Conservation (phyloP, 2,888 invertebrate genomes). For the Tridacna gigas region DNA sequence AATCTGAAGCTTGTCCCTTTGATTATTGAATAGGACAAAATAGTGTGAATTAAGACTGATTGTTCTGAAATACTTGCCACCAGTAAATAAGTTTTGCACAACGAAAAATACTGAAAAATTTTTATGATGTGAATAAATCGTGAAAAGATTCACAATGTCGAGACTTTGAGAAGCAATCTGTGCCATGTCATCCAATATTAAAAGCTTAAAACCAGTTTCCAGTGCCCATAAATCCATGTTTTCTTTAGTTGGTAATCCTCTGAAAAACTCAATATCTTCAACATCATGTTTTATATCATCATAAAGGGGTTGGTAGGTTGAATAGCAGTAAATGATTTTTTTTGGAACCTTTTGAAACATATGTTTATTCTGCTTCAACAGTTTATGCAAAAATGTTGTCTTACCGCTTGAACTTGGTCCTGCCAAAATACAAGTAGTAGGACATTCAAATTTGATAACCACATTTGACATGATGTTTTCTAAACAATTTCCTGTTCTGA, state of each 20-base stretch:
- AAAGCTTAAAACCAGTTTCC: conserved; percentile 43
- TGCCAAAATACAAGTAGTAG: too few relatives aligned
- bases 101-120: conserved; percentile 58
- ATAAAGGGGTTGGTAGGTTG: conserved; percentile 39
- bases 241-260: conserved; percentile 54
- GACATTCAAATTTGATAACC: too few relatives aligned
- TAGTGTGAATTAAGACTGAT: conserved; percentile 63
- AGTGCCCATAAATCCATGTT: conserved; percentile 52
- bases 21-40: conserved; percentile 57
- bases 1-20: conserved; percentile 54
- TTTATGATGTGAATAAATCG: conserved; percentile 52
- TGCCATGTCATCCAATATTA: conserved; percentile 58
- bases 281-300: conserved; percentile 40
- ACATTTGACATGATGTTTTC: too few relatives aligned
- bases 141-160: conserved; percentile 53
- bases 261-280: conserved; percentile 37
- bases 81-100: conserved; percentile 58
- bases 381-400: conserved; percentile 37
- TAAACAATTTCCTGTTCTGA: too few relatives aligned
- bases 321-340: conserved; percentile 46
- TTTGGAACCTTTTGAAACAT: conserved; percentile 41
- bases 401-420: conserved; percentile 50
- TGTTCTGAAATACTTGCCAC: conserved; percentile 60
- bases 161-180: conserved; percentile 45
- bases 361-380: conserved; percentile 30